Conservation (phyloP, 2,113 vertebrate genomes). For the Psilopogon haemacephalus region DNA sequence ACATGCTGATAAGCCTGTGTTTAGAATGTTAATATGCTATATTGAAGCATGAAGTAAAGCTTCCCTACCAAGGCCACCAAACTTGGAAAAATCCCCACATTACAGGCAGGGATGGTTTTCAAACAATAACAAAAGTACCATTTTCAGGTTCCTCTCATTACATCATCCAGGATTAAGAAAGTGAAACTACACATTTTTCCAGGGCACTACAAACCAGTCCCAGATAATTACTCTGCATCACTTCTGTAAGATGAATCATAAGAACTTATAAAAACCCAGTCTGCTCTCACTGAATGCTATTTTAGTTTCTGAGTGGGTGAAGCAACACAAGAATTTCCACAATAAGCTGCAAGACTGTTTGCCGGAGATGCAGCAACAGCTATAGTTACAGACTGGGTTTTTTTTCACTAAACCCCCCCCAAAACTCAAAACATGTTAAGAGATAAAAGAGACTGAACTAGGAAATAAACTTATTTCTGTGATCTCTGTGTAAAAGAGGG, state of each 20-base stretch:
- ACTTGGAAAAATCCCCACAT: not conserved
- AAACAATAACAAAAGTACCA: not conserved
- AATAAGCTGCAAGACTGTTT: not conserved
- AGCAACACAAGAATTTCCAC: conserved; percentile 21
- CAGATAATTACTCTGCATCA: not conserved
- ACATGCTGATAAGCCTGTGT: not conserved
- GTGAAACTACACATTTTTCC: not conserved
- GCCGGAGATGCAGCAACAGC: not conserved
- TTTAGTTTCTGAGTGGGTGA: not conserved
- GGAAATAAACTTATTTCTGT: not conserved
- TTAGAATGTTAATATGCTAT: not conserved
- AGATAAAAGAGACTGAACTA: not conserved
- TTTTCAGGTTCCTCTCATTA: not conserved
- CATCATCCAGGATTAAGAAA: conserved; percentile 1
- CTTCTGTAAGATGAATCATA: not conserved
- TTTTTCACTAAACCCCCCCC: not conserved
- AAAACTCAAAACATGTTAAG: not conserved
- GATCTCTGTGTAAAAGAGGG: not conserved
- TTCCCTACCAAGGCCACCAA: not conserved
- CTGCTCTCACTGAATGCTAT: not conserved
- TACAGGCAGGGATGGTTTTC: not conserved
- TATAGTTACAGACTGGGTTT: not conserved
- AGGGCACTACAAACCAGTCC: not conserved
- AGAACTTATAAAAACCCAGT: not conserved
- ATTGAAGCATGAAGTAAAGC: not conserved